Base-by-base conservation (phyloP, 2,888 invertebrate genomes). In the Physocephala rufipes region DNA sequence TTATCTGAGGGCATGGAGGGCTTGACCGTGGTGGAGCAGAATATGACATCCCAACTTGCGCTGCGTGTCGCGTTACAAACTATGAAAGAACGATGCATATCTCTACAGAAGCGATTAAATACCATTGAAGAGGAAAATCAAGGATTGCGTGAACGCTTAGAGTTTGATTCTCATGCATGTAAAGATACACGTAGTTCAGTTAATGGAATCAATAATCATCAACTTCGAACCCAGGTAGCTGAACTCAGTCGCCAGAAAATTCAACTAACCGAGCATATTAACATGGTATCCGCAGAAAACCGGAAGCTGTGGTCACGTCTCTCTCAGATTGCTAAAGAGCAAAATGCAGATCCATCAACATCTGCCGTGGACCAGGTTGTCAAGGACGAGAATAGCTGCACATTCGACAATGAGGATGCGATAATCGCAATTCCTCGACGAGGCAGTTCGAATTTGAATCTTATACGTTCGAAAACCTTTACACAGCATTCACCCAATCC, bases 281-380 rank as follows among this genome's bases (percentile, higher is more conserved):
- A 89, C 78, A 93, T 95, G 92, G 93, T 95, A 13, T 91, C 93
- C 2, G 89, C 90, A 78, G 95, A 95, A 84, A 95, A 95, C 82
- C 91, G 91, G 79, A 91, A 92, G 76, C 85, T 95, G 55, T 95
- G 95, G 95, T 90, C 88, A 71, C 90, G 92, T 79, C 87, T 95
- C 70, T 91, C 89, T 0, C 88, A 88, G 82, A 85, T 91, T 67
- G 89, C 91, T 5, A 89, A 89, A 80, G 89, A 89, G 21, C 90
- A 90, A 63, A 73, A 73, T 28, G 13, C 53, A 45, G 62, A 62
- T 21, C 16, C 19, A 1, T 24, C 49, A 59, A n/a, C 51, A 66
- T 24, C 72, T 43, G 24, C 24, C 30, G 13, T 28, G 21, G 70
- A 9, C 5, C 63, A 49, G 24, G 59, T 21, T 2, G 24, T 55